These are phyloP conservation scores for Brachionus rotundiformis DNA, from an alignment of 1,140 invertebrate genomes.

Conservation along the genomic window DNA sequence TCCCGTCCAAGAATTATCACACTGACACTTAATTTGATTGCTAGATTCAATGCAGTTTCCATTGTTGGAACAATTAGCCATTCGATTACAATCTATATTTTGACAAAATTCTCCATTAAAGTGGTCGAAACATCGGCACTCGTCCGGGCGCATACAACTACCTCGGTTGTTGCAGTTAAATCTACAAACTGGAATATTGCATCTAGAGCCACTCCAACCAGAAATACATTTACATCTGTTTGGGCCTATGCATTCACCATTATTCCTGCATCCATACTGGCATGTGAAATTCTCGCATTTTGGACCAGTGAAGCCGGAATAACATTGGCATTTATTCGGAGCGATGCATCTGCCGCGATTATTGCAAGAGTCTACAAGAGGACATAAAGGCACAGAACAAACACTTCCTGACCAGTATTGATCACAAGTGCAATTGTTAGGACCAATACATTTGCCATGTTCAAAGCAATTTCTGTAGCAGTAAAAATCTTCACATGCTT, in stretches of 20 bases:
- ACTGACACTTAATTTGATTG: background rate
- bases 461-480: background rate
- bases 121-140: background rate
- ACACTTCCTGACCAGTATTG: background rate
- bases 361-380: background rate
- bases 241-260: background rate
- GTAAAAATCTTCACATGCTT: background rate
- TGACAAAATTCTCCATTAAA: background rate
- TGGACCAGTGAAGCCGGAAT: background rate
- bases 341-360: background rate
- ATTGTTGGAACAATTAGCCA: background rate
- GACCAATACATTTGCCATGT: conserved; percentile 10
- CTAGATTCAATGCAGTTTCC: background rate
- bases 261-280: background rate
- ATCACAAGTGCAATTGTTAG: background rate
- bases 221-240: background rate
- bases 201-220: background rate
- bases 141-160: background rate
- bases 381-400: background rate
- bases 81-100: background rate
- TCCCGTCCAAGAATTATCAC: background rate
- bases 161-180: background rate
- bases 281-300: conserved; percentile 9
- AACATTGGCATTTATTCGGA: conserved; percentile 13
- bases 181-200: conserved; percentile 3